A percentile compares a stretch with the other conserved stretches of the same genome.
Conservation (phyloP, 2,113 vertebrate species). For the Candoia aspera region DNA sequence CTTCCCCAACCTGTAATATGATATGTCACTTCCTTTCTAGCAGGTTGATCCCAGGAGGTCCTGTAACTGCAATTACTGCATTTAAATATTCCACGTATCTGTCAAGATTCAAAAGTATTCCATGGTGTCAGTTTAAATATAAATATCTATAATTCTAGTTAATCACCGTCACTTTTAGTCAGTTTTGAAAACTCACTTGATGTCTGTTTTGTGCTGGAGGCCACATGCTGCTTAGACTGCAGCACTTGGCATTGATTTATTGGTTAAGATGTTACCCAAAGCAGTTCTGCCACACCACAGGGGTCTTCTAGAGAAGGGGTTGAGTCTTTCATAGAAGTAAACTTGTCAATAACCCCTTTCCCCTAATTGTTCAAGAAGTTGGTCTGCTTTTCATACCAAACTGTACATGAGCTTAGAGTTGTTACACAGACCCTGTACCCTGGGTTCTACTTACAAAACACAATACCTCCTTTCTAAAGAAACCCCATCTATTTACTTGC, state of each 20-base stretch:
- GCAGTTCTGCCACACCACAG: conserved; percentile 56
- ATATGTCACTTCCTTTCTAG: conserved; percentile 76
- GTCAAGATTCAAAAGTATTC: conserved; percentile 81
- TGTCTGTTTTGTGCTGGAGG: conserved; percentile 61
- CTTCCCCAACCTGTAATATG: conserved; percentile 69
- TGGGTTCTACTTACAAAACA: conserved; percentile 62
- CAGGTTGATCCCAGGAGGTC: conserved; percentile 77
- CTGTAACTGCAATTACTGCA: conserved; percentile 78
- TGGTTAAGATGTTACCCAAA: conserved; percentile 65
- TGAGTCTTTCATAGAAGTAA: conserved; percentile 62
- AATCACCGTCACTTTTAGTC: conserved; percentile 76
- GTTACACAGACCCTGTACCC: conserved; percentile 62
- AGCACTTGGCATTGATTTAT: conserved; percentile 70
- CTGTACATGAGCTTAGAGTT: conserved; percentile 57
- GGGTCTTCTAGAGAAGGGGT: conserved; percentile 66
- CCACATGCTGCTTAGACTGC: conserved; percentile 55
- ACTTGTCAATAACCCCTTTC: conserved; percentile 60
- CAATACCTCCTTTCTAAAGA: conserved; percentile 56
- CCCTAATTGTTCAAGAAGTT: conserved; percentile 57
- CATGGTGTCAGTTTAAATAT: conserved; percentile 82
- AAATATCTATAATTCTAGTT: conserved; percentile 82
- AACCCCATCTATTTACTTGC: conserved; percentile 60
- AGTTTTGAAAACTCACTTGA: conserved; percentile 74
- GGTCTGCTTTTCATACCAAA: conserved; percentile 53
- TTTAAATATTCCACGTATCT: conserved; percentile 80